Evolutionary conservation across 1,140 invertebrate genomes (phyloP).

Genomic region (Brachionus manjavacas): DNA sequence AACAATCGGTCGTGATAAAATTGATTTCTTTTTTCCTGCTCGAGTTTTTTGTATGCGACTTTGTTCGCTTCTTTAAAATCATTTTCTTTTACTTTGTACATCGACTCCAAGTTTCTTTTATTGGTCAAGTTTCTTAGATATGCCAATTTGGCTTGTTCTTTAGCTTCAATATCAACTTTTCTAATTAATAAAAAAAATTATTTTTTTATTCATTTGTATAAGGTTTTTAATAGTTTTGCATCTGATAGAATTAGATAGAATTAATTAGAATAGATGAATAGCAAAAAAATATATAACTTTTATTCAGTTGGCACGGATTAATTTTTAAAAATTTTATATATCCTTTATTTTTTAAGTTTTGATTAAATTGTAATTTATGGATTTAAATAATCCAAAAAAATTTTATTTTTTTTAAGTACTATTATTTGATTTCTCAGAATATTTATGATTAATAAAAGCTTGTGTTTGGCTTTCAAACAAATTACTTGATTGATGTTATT

Average conservation of each 20-base stretch:
- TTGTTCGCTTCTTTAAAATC: constrained; percentile 31
- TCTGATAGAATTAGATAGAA: too few species aligned
- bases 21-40: not conserved
- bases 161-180: constrained; percentile 26
- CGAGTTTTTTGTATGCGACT: constrained; percentile 17
- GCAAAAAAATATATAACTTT: too few species aligned
- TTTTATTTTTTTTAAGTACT: not conserved
- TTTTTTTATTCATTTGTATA: too few species aligned
- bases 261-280: too few species aligned
- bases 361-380: not conserved
- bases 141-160: constrained; percentile 18
- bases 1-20: constrained; percentile 22
- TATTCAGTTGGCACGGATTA: too few species aligned
- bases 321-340: too few species aligned
- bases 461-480: not conserved
- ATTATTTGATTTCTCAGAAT: not conserved
- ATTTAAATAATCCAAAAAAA: not conserved
- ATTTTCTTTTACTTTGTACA: not conserved
- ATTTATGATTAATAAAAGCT: not conserved
- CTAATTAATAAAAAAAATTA: not conserved
- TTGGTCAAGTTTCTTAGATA: constrained; percentile 3
- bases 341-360: not conserved
- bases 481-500: not conserved
- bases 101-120: not conserved
- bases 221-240: too few species aligned